These are phyloP conservation scores for Trichomalopsis sarcophagae DNA, from an alignment of 1,140 invertebrate species.

Conservation along the genomic window DNA sequence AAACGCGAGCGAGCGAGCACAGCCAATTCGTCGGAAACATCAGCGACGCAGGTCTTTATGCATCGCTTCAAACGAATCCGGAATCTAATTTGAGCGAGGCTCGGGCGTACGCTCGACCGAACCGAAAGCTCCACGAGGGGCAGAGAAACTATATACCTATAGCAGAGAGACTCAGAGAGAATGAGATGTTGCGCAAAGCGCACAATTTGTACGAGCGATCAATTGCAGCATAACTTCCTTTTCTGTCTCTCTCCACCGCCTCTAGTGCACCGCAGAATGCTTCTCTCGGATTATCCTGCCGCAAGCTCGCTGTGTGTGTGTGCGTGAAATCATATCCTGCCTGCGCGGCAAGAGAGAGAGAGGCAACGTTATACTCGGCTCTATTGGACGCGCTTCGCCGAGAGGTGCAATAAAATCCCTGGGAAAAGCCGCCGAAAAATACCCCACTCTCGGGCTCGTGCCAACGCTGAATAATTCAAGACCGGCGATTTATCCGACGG, in stretches of 20 bases:
- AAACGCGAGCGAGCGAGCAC: background rate
- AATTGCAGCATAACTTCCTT: background rate
- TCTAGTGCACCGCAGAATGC: background rate
- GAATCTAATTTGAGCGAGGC: slow-evolving; percentile 53
- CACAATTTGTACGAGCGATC: background rate
- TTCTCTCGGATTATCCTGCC: background rate
- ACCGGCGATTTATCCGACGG: background rate
- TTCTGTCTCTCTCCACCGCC: background rate
- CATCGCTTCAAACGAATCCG: slow-evolving; percentile 55
- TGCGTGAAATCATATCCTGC: too few species aligned
- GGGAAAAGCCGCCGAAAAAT: background rate
- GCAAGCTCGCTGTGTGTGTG: background rate
- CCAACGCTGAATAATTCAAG: slow-evolving; percentile 1
- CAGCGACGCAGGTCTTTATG: slow-evolving; percentile 18
- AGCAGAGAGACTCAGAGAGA: background rate
- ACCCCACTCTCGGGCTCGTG: background rate
- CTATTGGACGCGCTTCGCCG: background rate
- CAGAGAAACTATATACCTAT: background rate
- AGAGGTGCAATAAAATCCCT: background rate
- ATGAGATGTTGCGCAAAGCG: background rate
- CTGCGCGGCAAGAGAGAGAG: too few species aligned
- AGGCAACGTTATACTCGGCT: too few species aligned
- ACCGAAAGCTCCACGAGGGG: background rate
- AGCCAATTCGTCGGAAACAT: background rate
- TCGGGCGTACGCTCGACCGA: background rate